Base-by-base conservation (phyloP, 2,888 invertebrate species). In the Entomobrya proxima region DNA sequence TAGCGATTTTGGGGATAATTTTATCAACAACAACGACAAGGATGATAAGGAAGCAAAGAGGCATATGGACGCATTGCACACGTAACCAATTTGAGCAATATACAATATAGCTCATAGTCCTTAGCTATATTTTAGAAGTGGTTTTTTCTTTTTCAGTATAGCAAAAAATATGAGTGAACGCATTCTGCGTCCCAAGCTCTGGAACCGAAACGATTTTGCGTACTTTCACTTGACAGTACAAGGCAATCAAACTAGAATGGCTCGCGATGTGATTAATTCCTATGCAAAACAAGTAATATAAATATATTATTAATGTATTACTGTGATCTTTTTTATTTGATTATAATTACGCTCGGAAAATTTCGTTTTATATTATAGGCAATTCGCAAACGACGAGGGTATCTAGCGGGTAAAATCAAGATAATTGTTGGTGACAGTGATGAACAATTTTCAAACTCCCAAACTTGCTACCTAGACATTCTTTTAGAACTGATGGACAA, bases 391-490 rank as follows among this genome's bases (percentile, higher is more conserved):
- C 47, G 67, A n/a, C 79, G 79, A 13, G 27, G 18, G 4, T 13
- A 74, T n/a, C 50, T 30, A 15, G 15, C 9, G 15, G 15, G 44
- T 11, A 32, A 2, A 3, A 13, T 27, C 9, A 61, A 2, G 4
- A 64, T 24, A 24, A 35, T 18, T 35, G 30, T 27, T 61, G 13
- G 30, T 5, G 21, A 11, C 21, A 40, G 30, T 13, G 32, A 27
- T 27, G 61, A 61, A 11, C 18, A 4, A 61, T 27, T 52, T 6
- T 6, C 44, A 21, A 37, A n/a, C 9, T 11, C 47, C n/a, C 74
- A 77, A 27, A 77, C 27, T 11, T 81, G 81, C 18, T 81, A 81
- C 18, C 69, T 81, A 0, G 81, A 81, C 24, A 27, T 74, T n/a
- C 61, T 81, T 1, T 24, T 81, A 1, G 47, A 47, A 11, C 27